Base-by-base conservation (phyloP, 2,113 vertebrate species). In the Manacus vitellinus region DNA sequence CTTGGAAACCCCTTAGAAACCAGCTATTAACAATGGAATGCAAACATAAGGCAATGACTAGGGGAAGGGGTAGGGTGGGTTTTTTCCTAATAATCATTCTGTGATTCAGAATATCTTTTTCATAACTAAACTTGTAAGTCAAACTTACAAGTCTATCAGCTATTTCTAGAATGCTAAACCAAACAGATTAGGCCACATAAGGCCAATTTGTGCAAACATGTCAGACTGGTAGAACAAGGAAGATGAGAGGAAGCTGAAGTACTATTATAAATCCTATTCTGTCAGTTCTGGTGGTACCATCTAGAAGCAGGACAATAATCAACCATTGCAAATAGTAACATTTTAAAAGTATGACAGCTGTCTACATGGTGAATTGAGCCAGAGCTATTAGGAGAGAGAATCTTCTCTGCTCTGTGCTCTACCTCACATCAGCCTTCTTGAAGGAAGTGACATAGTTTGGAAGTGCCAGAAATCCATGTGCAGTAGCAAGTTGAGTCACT, bases 21-120 rank as follows among this genome's bases (percentile, higher is more conserved):
- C 12, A 66, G 1, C 10, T 77, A 41, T 66, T 19, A 74, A 21
- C 0, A 44, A 24, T 39, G 21, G 14, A 80, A 84, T 87, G 54
- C 4, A 76, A 77, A 73, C 22, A 77, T 52, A 74, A 77, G 24
- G 3, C 8, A 70, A 9, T 74, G 37, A 66, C n/a, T 44, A 6
- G 44, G 5, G 39, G 12, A 19, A 3, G 2, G 3, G 5, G 7
- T 5, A 27, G 49, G 13, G 13, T 51, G 14, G 0, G 1, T 59
- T 61, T 35, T 65, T 39, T 2, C 14, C 10, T 3, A 8, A 27
- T 79, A 67, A 66, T 67, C 68, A 24, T 56, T 62, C 46, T 44
- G 37, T 66, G 10, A 17, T 77, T 87, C 55, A 65, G 44, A 80
- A 84, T 30, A 68, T 22, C 6, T 71, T 78, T 70, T 84, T 44